Evolutionary conservation across 2,888 invertebrate genomes (phyloP), one percentile per base, ranked within the genome.

Genomic region (Axea sp.): DNA sequence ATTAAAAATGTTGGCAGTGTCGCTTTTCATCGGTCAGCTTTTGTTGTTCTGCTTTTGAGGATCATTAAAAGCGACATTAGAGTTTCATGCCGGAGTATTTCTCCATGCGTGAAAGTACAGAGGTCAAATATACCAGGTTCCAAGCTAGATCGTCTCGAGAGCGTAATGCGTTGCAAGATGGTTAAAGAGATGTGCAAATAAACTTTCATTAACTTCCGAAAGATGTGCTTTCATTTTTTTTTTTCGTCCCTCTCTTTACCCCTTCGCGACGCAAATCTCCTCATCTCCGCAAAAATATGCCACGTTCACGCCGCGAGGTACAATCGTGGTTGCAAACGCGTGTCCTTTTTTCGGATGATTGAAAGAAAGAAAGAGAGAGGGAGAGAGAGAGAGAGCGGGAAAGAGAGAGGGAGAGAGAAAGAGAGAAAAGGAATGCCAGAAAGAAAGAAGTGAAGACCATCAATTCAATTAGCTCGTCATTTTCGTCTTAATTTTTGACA

Each of bases 121-220:
- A 83, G 81, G 80, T 80, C 81, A 81, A 83, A 83, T 81, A 84
- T 84, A 83, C 33, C 73, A 81, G 83, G 84, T 75, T 57, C 79
- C 82, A 81, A 82, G 83, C 80, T 82, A 83, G 80, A 73, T 80
- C 81, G 83, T 83, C 83, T 84, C 84, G 79, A 85, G 84, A 83
- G 82, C 81, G 77, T 83, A 83, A 83, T 83, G 82, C 83, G 80
- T 83, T 77, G 78, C 79, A 80, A 80, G 78, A 78, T 77, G 77
- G 80, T 74, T 78, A 82, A 83, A 82, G 83, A 82, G 81, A 78
- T 80, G 78, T 81, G 82, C 81, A 82, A 83, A 82, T 82, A 79
- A 81, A 79, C 80, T 83, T 82, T 81, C 82, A 81, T 80, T 77
- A 79, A 81, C 81, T 81, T 80, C 80, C 79, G 79, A 83, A 80